Percentiles rank a stretch among this genome's conserved stretches.
phyloP scores from a whole-genome alignment of 2,797 vertebrate genomes.

The Dendrocincla tyrannina region DNA sequence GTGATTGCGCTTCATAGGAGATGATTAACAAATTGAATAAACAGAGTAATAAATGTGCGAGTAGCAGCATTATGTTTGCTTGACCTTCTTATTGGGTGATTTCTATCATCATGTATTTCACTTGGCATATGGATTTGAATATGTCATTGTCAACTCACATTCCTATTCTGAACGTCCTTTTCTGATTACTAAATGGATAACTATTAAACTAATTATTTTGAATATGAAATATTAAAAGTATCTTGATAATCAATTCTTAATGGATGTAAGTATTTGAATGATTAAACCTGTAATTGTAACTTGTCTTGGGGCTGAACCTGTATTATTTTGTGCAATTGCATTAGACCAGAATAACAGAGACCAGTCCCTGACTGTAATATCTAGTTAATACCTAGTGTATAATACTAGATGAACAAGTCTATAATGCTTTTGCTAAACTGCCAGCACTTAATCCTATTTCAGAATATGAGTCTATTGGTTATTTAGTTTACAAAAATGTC shows the following conservation, averaged over 20 bases:
- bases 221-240: not conserved
- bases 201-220: not conserved
- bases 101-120: not conserved
- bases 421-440: not conserved
- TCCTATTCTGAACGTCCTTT: not conserved
- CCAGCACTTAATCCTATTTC: not conserved
- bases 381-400: not conserved
- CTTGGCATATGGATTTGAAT: not conserved
- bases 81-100: not conserved
- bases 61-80: not conserved
- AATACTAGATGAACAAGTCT: not conserved
- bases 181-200: not conserved
- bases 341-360: not conserved
- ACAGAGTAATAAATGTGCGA: not conserved
- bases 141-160: not conserved
- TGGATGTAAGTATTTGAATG: not conserved
- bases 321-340: not conserved
- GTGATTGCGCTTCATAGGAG: not conserved
- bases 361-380: not conserved
- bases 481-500: conserved; percentile 13
- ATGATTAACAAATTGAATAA: not conserved
- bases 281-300: not conserved
- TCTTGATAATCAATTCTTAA: not conserved
- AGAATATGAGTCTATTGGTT: not conserved
- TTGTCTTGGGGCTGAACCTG: not conserved